A percentile compares a stretch with the other conserved stretches of the same genome.
These are phyloP conservation scores for Hiodon tergisus DNA, from an alignment of 2,113 vertebrate species.

Conservation along the genomic window DNA sequence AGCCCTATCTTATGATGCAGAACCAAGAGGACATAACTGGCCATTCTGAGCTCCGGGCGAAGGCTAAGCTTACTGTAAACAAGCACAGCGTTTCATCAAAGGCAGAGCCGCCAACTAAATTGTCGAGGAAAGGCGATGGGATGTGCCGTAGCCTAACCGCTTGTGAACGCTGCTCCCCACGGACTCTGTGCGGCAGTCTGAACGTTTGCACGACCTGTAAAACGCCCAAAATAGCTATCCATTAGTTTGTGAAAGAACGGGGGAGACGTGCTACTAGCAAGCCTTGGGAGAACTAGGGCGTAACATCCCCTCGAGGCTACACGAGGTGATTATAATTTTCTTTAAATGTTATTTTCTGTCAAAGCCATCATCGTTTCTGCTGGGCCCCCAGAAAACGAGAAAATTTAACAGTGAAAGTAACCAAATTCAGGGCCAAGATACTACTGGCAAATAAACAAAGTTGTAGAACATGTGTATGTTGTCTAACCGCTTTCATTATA, in stretches of 20 bases:
- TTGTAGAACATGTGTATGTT: neutral
- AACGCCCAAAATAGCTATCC: neutral
- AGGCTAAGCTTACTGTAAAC: neutral
- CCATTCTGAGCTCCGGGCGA: neutral
- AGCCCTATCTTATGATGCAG: neutral
- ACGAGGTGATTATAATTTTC: slow-evolving; percentile 5
- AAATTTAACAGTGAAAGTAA: neutral
- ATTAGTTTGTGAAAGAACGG: neutral
- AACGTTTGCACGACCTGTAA: neutral
- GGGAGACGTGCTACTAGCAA: neutral
- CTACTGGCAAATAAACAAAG: neutral
- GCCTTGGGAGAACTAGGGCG: neutral
- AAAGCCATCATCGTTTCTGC: slow-evolving; percentile 2
- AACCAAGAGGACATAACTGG: neutral
- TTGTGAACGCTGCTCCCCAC: neutral
- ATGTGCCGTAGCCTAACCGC: neutral
- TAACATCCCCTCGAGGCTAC: neutral
- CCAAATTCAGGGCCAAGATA: neutral
- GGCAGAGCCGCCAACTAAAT: neutral
- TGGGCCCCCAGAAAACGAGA: neutral
- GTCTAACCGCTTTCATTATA: neutral
- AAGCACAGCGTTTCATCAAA: neutral
- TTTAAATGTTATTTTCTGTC: slow-evolving; percentile 2
- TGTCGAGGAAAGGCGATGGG: neutral
- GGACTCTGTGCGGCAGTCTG: neutral